Evolutionary conservation across 2,888 invertebrate species (phyloP), one percentile per base, ranked within the genome.

Genomic region (Drosophila buzzatii): DNA sequence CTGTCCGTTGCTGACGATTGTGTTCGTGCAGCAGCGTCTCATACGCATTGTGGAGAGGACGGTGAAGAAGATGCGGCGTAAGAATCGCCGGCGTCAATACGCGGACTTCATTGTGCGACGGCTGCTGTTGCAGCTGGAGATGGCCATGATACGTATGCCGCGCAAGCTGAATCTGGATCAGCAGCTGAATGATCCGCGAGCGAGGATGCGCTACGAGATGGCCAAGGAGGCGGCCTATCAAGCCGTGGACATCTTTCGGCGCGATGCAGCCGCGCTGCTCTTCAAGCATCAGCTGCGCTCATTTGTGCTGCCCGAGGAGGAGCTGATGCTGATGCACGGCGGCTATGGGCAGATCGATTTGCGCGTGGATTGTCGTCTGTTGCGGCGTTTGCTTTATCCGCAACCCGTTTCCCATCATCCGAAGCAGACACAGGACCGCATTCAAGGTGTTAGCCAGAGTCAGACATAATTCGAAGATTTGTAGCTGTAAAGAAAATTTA

Each of bases 41-140:
- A 14, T 57, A 3, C 42, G 7, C 10, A n/a, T 7, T 9, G 41
- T 57, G 16, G 56, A 33, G 42, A 0, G 2, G 20, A 33, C 42
- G 56, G 9, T 44, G 31, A 9, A 5, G 33, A 31, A 16, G 18
- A 20, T 57, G 14, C 20, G 10, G 5, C 23, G 37, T 1, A 16
- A 9, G 0, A 51, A 52, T 31, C 27, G 62, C 5, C 39, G 20
- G 8, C 41, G 41, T 0, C 33, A 31, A 8, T 82, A 39, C 31
- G 73, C 65, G 8, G 27, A 64, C 37, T 85, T 76, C 3, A 76
- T 85, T 12, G 20, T 82, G 44, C 78, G 83, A 2, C 86, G 86
- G 6, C 31, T 82, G 49, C 14, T 82, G 8, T 44, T 67, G n/a
- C 73, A 81, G 4, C 67, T 83, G 55, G 74, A 80, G 12, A 18